phyloP scores from a whole-genome alignment of 2,797 vertebrate species.

The Zalophus californianus region DNA sequence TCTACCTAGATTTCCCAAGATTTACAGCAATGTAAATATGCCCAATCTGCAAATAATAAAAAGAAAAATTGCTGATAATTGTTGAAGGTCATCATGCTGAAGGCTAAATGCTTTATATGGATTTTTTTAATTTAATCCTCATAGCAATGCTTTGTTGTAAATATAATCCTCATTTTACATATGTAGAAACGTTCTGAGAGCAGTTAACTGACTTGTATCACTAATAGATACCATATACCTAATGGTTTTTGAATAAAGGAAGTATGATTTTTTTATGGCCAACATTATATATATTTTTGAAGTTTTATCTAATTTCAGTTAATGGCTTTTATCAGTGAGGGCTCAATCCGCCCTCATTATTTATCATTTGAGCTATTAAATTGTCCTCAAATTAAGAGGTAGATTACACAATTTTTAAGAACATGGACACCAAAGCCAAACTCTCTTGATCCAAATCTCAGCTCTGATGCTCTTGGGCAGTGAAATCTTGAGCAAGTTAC shows the following conservation, averaged over 20 bases:
- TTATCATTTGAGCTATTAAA: not conserved
- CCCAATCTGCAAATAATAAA: not conserved
- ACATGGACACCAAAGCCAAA: not conserved
- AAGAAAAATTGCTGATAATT: not conserved
- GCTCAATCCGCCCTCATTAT: not conserved
- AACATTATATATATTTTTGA: not conserved
- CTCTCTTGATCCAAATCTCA: not conserved
- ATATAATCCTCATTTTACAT: not conserved
- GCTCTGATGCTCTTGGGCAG: not conserved
- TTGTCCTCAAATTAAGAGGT: not conserved
- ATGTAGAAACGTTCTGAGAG: not conserved
- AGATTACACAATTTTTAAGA: not conserved
- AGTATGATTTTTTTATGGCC: not conserved
- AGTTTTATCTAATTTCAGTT: not conserved
- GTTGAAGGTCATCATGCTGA: not conserved
- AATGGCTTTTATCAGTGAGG: not conserved
- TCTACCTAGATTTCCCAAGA: not conserved
- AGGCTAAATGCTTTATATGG: not conserved
- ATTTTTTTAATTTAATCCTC: not conserved
- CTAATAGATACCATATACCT: not conserved
- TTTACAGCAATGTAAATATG: not conserved
- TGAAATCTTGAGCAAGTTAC: not conserved
- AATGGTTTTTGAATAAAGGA: not conserved
- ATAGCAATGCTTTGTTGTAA: not conserved
- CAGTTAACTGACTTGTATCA: not conserved